A percentile compares a stretch with the other conserved stretches of the same genome.
These are phyloP conservation scores for Caenorhabditis inopinata DNA, from an alignment of 1,140 invertebrate species.

Conservation along the genomic window DNA sequence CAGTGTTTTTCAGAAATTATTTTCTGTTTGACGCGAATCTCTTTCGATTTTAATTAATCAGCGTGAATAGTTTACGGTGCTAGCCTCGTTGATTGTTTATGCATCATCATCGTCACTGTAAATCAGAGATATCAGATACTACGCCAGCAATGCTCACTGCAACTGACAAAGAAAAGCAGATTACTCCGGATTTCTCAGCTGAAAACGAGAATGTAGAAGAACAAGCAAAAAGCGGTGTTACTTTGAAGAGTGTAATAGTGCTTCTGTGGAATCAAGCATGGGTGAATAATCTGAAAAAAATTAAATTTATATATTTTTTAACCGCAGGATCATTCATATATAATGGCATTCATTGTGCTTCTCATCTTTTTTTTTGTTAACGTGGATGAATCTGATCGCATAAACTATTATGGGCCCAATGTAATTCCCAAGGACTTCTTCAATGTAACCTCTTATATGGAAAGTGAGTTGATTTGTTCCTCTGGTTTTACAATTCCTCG, in stretches of 20 bases:
- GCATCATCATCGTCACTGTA: too few relatives aligned
- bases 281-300: not conserved
- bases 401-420: not conserved
- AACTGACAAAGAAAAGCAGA: too few relatives aligned
- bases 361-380: not conserved
- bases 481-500: too few relatives aligned
- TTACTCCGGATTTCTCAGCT: too few relatives aligned
- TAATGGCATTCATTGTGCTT: not conserved
- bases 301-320: not conserved
- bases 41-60: too few relatives aligned
- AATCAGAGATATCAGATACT: too few relatives aligned
- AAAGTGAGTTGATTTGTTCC: not conserved
- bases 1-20: too few relatives aligned
- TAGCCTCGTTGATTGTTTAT: too few relatives aligned
- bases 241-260: too few relatives aligned
- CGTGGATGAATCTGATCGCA: not conserved
- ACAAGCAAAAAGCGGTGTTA: not conserved
- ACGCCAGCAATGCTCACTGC: too few relatives aligned
- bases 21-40: too few relatives aligned
- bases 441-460: not conserved
- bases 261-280: not conserved
- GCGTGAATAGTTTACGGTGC: too few relatives aligned
- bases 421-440: not conserved
- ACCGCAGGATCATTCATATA: not conserved
- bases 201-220: not conserved